Evolutionary conservation across 1,140 invertebrate genomes (phyloP), one percentile per base, ranked within the genome.

Genomic region (Hycleus phaleratus): DNA sequence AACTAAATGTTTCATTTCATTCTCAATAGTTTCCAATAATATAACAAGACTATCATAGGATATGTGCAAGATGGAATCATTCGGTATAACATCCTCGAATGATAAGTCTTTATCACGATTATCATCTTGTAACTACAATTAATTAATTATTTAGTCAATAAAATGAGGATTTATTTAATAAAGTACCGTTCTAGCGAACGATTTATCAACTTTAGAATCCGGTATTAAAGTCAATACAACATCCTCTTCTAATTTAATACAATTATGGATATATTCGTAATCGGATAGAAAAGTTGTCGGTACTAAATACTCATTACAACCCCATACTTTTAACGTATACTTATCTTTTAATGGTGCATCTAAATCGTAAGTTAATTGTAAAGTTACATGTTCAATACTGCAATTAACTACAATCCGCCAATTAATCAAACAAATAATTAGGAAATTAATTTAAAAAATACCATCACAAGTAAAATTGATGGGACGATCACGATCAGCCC

Each of bases 241-340:
- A 77, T 97, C 93, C 71, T 88, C 84, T 73, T 97, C 94, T 66
- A 95, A 75, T 72, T 97, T 95, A 42, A 97, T 87, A 75, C 94
- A 97, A 63, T 91, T 85, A 70, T 95, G 91, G 55, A 96, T 86
- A 75, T 95, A 96, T 71, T 94, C 91, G 76, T 95, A 94, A 71
- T 95, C 90, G 48, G 85, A 86, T 24, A 97, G 78, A 56, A 72
- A 71, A 51, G 82, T 83, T 38, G 77, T 83, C 39, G 78, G 79
- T 48, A 81, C 82, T 44, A 94, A 75, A 75, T 91, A 94, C 73
- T 95, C 91, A 52, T 86, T 84, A 43, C 85, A 77, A 11, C 89
- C 88, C 79, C 84, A 85, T 49, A 94, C 88, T 82, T 91, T 79
- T n/a, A 81, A 73, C 62, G 71, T 73, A 46, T 74, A 73, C 56